Percentiles rank a stretch among this genome's conserved stretches.
Conservation (phyloP, 2,113 vertebrate genomes). For the Pantherophis guttatus region DNA sequence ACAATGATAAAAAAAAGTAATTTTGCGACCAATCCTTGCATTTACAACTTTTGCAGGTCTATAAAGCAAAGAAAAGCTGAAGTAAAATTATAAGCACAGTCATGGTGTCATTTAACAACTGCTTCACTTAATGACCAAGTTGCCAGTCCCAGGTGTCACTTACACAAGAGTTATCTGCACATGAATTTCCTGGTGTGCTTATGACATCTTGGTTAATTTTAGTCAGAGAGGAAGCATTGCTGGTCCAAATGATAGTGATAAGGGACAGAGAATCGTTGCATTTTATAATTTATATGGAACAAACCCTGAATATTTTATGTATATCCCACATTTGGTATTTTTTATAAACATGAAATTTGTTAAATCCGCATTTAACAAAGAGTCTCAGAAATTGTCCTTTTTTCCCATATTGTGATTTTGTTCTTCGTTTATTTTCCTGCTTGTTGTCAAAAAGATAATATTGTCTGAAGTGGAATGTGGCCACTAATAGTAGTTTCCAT, state of each 20-base stretch:
- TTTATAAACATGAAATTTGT: neutral
- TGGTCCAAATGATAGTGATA: neutral
- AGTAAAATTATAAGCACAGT: neutral
- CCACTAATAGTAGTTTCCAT: neutral
- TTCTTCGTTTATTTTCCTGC: neutral
- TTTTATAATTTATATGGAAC: neutral
- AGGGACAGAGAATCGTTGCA: neutral
- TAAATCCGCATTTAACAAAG: neutral
- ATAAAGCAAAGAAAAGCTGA: neutral
- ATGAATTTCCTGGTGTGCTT: neutral
- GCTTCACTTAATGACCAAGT: neutral
- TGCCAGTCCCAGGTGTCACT: neutral
- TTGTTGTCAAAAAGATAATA: neutral
- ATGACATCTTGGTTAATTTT: neutral
- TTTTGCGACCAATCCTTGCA: neutral
- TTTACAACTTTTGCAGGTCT: neutral
- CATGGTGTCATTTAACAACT: neutral
- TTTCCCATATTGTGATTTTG: neutral
- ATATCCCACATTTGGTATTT: neutral
- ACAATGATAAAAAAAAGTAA: neutral
- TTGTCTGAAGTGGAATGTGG: neutral
- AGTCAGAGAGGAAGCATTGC: neutral
- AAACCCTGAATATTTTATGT: neutral
- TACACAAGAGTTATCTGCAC: neutral
- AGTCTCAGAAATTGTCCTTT: fast-evolving